Evolutionary conservation across 2,797 vertebrate species (phyloP).

Genomic region (Pangasius larnaudii): DNA sequence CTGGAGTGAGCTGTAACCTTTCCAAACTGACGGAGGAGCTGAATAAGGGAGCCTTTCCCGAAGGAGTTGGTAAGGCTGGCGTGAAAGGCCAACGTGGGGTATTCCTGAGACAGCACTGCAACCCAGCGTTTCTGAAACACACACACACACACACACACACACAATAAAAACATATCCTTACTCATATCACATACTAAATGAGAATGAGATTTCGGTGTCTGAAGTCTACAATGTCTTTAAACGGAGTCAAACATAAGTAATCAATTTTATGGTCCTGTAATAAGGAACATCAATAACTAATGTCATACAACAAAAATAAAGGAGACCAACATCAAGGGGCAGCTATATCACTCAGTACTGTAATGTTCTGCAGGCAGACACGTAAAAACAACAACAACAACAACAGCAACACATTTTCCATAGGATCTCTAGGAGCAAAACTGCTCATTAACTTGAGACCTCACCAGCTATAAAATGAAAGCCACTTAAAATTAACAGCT

Average conservation of each 20-base stretch:
- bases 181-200: background rate
- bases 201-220: background rate
- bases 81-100: constrained; percentile 95
- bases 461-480: background rate
- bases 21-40: constrained; percentile 95
- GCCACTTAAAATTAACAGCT: constrained; percentile 6
- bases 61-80: constrained; percentile 98
- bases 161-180: background rate
- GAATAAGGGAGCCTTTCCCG: constrained; percentile 97
- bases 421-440: background rate
- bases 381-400: background rate
- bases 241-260: background rate
- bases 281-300: background rate
- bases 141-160: constrained; percentile 10
- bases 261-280: background rate
- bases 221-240: background rate
- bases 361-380: background rate
- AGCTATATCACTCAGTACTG: background rate
- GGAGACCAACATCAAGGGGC: background rate
- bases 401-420: too few relatives aligned
- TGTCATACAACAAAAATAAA: background rate
- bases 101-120: constrained; percentile 90
- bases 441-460: constrained; percentile 4
- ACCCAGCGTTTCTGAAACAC: constrained; percentile 92
- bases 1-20: constrained; percentile 79